phyloP scores from a whole-genome alignment of 2,113 vertebrate genomes.

The Cheirogaleus medius region DNA sequence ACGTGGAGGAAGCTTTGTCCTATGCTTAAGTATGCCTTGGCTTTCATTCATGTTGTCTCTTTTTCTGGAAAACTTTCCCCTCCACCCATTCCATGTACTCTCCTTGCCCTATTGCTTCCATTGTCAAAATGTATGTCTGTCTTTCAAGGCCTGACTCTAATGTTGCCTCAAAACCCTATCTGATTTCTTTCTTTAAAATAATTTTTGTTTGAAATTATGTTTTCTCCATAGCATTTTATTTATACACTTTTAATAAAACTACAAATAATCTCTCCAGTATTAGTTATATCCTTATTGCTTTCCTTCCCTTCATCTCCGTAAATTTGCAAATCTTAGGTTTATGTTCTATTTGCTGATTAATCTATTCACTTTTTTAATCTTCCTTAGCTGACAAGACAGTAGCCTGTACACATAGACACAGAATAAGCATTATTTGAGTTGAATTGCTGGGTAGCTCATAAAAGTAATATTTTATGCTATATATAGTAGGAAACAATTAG shows the following conservation, averaged over 20 bases:
- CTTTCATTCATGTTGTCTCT: background rate
- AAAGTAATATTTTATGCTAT: background rate
- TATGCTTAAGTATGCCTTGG: background rate
- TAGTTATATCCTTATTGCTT: background rate
- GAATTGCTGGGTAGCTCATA: background rate
- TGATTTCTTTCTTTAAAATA: background rate
- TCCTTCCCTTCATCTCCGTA: background rate
- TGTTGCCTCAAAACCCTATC: background rate
- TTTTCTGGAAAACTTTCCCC: background rate
- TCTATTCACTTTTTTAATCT: background rate
- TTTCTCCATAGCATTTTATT: background rate
- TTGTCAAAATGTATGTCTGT: background rate
- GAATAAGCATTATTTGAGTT: background rate
- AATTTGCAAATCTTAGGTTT: background rate
- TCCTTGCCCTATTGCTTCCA: background rate
- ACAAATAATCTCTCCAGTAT: background rate
- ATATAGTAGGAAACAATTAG: background rate
- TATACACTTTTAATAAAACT: background rate
- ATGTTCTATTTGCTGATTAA: background rate
- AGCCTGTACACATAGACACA: background rate
- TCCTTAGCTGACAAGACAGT: background rate
- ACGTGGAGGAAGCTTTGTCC: background rate
- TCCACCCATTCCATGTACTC: background rate
- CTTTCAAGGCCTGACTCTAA: background rate
- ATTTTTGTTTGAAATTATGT: background rate